A percentile compares a stretch with the other conserved stretches of the same genome.
Conservation (phyloP, 2,797 vertebrate species). For the Phataginus tetradactyla region DNA sequence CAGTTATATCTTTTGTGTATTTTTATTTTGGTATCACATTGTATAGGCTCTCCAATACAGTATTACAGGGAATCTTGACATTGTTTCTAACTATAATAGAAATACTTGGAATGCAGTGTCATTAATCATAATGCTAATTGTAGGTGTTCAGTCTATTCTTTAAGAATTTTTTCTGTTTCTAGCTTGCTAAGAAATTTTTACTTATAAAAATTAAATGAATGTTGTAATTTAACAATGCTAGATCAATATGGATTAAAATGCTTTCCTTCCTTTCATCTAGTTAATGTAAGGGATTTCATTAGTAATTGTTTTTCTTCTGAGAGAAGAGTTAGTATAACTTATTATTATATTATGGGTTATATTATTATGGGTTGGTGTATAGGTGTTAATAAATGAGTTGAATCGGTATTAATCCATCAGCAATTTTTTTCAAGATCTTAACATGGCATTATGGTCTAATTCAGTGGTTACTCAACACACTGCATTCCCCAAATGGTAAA, state of each 20-base stretch:
- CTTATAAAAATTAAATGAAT: neutral
- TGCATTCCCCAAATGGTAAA: slow-evolving; percentile 53
- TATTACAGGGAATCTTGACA: neutral
- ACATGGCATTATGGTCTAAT: neutral
- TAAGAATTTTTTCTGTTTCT: neutral
- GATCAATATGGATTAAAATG: neutral
- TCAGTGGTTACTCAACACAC: neutral
- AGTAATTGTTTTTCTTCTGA: neutral
- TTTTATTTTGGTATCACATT: neutral
- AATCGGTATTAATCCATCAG: neutral
- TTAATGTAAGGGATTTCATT: neutral
- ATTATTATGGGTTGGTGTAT: no score
- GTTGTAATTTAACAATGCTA: neutral
- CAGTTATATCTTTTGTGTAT: neutral
- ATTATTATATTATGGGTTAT: neutral
- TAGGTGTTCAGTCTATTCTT: neutral
- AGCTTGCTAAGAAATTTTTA: neutral
- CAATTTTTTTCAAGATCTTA: neutral
- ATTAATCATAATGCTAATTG: neutral
- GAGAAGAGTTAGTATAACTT: neutral
- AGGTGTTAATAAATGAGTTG: no score
- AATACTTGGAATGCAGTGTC: neutral
- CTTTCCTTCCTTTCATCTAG: neutral
- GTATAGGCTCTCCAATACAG: neutral
- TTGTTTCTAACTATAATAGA: neutral